Percentiles rank a stretch among this genome's conserved stretches.
phyloP scores from a whole-genome alignment of 2,888 invertebrate genomes.

The Mantis religiosa region DNA sequence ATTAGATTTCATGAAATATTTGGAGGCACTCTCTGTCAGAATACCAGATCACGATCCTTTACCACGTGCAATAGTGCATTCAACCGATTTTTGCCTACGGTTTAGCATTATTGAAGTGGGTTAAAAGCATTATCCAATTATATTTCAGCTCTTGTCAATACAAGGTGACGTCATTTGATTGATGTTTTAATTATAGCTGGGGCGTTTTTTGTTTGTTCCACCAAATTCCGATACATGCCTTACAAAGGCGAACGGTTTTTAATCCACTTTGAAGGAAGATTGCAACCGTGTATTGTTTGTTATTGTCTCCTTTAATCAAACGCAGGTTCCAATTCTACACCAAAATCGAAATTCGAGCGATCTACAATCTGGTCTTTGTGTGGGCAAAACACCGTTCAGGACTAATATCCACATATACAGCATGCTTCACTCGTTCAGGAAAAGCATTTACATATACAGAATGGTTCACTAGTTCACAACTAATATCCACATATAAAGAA shows the following conservation, averaged over 20 bases:
- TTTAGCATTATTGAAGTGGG: background rate
- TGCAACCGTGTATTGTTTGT: background rate
- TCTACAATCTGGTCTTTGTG: no score
- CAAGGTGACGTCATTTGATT: conserved; percentile 12
- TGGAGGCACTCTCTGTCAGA: no score
- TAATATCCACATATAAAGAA: no score
- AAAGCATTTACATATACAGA: no score
- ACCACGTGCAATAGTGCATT: background rate
- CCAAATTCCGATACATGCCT: background rate
- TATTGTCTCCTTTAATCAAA: background rate
- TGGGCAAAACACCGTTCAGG: no score
- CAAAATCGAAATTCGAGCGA: no score
- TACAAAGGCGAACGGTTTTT: background rate
- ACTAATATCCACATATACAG: no score
- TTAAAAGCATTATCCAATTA: conserved; percentile 2
- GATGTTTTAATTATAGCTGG: conserved; percentile 9
- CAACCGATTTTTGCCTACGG: background rate
- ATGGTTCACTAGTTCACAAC: no score
- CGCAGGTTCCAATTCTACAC: no score
- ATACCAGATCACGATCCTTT: no score
- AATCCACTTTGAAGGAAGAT: background rate
- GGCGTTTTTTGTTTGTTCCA: background rate
- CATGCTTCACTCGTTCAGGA: no score
- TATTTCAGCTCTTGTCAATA: conserved; percentile 7
- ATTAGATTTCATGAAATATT: no score